Conservation (phyloP, 2,888 invertebrate genomes). For the Habrosyne pyritoides region DNA sequence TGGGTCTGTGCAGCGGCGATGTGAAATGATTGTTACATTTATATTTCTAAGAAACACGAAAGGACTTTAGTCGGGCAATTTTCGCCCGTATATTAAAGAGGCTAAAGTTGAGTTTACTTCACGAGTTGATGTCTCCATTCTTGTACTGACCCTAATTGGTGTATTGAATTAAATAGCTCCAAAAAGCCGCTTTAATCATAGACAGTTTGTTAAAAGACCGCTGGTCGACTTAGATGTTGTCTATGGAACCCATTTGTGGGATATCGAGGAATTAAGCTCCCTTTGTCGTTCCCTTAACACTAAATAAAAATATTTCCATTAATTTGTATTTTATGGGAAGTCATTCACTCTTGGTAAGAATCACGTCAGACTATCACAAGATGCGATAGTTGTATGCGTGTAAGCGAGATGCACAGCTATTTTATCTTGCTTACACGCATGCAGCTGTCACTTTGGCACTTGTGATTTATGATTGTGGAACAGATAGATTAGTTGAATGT, state of each 20-base stretch:
- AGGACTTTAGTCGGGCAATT: background rate
- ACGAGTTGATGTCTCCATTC: background rate
- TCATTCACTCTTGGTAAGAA: no score
- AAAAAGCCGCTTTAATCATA: background rate
- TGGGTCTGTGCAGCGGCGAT: background rate
- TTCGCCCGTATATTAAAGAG: background rate
- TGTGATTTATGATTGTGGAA: background rate
- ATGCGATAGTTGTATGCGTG: no score
- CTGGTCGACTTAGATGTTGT: background rate
- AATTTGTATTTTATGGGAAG: no score
- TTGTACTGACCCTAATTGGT: background rate
- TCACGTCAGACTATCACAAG: no score
- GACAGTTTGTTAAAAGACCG: background rate
- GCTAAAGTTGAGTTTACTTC: background rate
- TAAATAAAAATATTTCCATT: background rate
- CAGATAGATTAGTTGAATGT: background rate
- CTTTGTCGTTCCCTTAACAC: background rate
- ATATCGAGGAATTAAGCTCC: background rate
- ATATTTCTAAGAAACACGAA: background rate
- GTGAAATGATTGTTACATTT: no score
- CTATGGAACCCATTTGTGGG: background rate
- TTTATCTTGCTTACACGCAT: slow-evolving; percentile 7
- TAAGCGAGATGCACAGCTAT: background rate
- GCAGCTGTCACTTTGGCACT: background rate
- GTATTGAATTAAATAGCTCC: background rate